Percentiles rank a stretch among this genome's conserved stretches.
phyloP scores from a whole-genome alignment of 2,113 vertebrate species.

The Etheostoma spectabile region DNA sequence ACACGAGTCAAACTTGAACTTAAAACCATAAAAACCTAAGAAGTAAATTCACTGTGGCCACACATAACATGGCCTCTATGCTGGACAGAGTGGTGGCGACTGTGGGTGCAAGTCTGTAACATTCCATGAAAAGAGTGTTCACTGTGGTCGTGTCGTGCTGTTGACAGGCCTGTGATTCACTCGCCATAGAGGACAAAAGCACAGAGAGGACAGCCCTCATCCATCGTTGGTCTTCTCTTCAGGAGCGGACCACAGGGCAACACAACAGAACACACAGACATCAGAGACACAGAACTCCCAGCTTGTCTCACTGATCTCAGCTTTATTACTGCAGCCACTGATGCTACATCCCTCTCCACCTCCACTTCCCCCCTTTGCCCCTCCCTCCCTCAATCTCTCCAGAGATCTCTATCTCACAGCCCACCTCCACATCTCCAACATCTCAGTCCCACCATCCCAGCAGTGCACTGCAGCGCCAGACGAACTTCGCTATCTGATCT shows the following conservation, averaged over 20 bases:
- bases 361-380: neutral
- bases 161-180: slow-evolving; percentile 70
- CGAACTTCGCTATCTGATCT: slow-evolving; percentile 71
- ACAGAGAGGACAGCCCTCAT: slow-evolving; percentile 71
- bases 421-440: slow-evolving; percentile 71
- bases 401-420: slow-evolving; percentile 73
- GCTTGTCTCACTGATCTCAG: slow-evolving; percentile 63
- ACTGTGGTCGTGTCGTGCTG: slow-evolving; percentile 40
- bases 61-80: slow-evolving; percentile 43
- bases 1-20: slow-evolving; percentile 54
- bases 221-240: slow-evolving; percentile 65
- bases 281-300: slow-evolving; percentile 76
- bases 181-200: slow-evolving; percentile 67
- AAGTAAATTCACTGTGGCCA: slow-evolving; percentile 51
- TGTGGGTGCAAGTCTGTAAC: neutral
- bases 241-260: slow-evolving; percentile 71
- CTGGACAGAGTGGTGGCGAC: slow-evolving; percentile 27
- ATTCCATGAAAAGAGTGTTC: slow-evolving; percentile 19
- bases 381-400: neutral
- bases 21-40: slow-evolving; percentile 52
- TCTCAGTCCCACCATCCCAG: slow-evolving; percentile 70
- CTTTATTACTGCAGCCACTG: slow-evolving; percentile 70
- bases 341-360: slow-evolving; percentile 53
- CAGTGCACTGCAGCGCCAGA: slow-evolving; percentile 59
- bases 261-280: slow-evolving; percentile 70